Evolutionary conservation across 2,113 vertebrate genomes (phyloP).

Genomic region (Rhizomys pruinosus): DNA sequence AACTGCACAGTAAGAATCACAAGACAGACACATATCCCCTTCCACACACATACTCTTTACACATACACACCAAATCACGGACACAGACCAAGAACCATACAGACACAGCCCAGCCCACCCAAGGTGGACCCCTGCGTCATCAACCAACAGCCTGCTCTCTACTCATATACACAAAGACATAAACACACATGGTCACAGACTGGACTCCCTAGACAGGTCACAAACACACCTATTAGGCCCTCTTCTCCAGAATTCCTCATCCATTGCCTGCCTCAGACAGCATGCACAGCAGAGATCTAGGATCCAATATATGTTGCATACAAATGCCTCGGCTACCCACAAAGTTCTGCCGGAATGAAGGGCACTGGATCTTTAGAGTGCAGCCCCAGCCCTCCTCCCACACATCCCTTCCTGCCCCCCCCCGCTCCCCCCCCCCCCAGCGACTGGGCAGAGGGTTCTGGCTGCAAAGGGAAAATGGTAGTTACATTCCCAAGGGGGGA

Average conservation of each 20-base stretch:
- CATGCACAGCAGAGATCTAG: background rate
- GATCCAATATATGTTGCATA: background rate
- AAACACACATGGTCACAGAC: background rate
- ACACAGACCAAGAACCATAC: background rate
- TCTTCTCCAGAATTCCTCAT: background rate
- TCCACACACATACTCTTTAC: background rate
- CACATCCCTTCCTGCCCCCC: too few species aligned
- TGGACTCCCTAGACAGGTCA: background rate
- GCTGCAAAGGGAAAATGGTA: background rate
- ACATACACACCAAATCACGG: background rate
- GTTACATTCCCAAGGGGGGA: background rate
- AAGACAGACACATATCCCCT: background rate
- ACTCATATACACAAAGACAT: background rate
- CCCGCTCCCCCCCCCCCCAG: too few species aligned
- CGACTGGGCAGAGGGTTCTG: background rate
- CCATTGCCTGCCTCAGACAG: background rate
- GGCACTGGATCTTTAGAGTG: background rate
- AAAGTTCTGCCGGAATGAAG: background rate
- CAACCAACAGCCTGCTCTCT: background rate
- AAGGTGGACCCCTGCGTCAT: background rate
- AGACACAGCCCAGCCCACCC: background rate
- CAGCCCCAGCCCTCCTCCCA: background rate
- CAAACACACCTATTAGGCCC: rapidly evolving
- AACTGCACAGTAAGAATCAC: background rate
- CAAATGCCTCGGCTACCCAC: background rate